Conservation (phyloP, 2,113 vertebrate genomes). For the Manacus vitellinus region DNA sequence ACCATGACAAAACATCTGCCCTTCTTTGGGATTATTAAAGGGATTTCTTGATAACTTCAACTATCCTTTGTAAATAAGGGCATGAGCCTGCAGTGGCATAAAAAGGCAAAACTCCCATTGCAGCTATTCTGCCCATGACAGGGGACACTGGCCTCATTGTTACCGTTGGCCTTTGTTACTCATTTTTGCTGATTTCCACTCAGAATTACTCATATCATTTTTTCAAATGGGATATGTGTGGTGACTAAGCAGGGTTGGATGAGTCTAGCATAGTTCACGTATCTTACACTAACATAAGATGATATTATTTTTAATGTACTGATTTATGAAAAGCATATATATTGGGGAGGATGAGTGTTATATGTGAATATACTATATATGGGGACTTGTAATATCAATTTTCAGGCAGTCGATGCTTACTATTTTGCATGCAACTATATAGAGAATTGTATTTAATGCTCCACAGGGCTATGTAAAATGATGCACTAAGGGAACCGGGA, state of each 20-base stretch:
- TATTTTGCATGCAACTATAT: not conserved
- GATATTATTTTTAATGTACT: not conserved
- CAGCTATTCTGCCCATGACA: not conserved
- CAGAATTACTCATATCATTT: constrained; percentile 1
- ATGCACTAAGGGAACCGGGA: not conserved
- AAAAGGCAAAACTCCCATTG: not conserved
- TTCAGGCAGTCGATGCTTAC: not conserved
- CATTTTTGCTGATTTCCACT: constrained; percentile 29
- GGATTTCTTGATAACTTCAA: not conserved
- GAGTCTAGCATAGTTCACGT: not conserved
- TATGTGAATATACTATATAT: not conserved
- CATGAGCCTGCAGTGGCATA: not conserved
- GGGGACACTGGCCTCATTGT: not conserved
- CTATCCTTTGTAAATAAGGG: not conserved
- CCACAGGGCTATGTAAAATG: not conserved
- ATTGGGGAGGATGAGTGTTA: not conserved
- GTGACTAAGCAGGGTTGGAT: not conserved
- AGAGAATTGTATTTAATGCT: not conserved
- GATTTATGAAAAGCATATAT: not conserved
- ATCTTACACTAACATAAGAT: not conserved
- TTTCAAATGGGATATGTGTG: not conserved
- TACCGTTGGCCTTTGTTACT: not conserved
- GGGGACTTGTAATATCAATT: not conserved
- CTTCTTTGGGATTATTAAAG: not conserved
- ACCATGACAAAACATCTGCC: not conserved